phyloP scores from a whole-genome alignment of 2,888 invertebrate genomes.

The Drosophila birchii region DNA sequence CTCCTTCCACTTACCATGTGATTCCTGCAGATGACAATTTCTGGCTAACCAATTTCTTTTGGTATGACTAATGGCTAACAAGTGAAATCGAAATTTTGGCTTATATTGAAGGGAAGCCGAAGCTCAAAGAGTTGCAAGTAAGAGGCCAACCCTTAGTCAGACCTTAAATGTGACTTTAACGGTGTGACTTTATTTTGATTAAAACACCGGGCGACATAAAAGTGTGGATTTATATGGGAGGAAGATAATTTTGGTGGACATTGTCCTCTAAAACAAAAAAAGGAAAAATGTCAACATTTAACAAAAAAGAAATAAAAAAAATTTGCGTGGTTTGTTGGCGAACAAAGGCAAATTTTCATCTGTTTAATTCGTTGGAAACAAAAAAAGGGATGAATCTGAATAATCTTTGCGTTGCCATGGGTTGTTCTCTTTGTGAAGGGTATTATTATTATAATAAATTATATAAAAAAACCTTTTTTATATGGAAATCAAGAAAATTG shows the following conservation, averaged over 20 bases:
- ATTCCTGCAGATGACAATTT: constrained; percentile 78
- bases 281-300: constrained; percentile 48
- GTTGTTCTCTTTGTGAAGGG: neutral
- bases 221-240: constrained; percentile 16
- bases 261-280: constrained; percentile 63
- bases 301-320: constrained; percentile 27
- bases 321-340: constrained; percentile 44
- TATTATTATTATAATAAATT: neutral
- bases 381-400: constrained; percentile 9
- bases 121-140: constrained; percentile 60
- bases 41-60: constrained; percentile 44
- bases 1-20: constrained; percentile 31
- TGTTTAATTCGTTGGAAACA: neutral
- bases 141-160: constrained; percentile 49
- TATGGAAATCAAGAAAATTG: neutral
- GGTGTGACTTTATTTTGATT: constrained; percentile 37
- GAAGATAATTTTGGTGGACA: constrained; percentile 26
- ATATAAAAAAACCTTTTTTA: neutral
- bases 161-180: constrained; percentile 4
- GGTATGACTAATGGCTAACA: constrained; percentile 72
- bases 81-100: constrained; percentile 59
- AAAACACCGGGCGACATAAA: constrained; percentile 47
- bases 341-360: constrained; percentile 30
- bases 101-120: constrained; percentile 67
- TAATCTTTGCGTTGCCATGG: neutral